Evolutionary conservation across 2,888 invertebrate genomes (phyloP).

Genomic region (Morpho deidamia): DNA sequence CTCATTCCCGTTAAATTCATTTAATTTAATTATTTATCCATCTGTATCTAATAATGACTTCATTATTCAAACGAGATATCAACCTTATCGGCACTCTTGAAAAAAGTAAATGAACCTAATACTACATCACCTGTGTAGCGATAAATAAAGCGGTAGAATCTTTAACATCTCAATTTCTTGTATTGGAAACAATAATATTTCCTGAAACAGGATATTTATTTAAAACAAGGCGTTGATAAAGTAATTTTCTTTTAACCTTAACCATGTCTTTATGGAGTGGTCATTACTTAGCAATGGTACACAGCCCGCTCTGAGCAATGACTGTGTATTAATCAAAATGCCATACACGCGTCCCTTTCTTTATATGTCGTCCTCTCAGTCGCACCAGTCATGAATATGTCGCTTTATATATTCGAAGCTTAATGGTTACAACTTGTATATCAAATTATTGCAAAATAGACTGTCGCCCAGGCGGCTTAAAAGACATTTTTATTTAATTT

Average conservation of each 20-base stretch:
- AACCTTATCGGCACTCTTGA: slow-evolving; percentile 20
- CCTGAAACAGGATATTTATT: slow-evolving; percentile 79
- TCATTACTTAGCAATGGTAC: slow-evolving; percentile 79
- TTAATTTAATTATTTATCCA: slow-evolving; percentile 27
- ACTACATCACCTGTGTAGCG: slow-evolving; percentile 71
- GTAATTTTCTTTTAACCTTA: slow-evolving; percentile 79
- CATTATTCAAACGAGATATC: slow-evolving; percentile 25
- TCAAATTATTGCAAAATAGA: slow-evolving; percentile 11
- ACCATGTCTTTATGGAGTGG: slow-evolving; percentile 79
- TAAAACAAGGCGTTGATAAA: slow-evolving; percentile 79
- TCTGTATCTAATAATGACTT: slow-evolving; percentile 23
- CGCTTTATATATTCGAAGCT: slow-evolving; percentile 48
- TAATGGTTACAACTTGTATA: slow-evolving; percentile 27
- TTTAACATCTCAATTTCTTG: slow-evolving; percentile 75
- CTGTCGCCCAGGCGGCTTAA: slow-evolving; percentile 16
- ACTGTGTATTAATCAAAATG: slow-evolving; percentile 77
- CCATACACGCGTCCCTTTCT: slow-evolving; percentile 67
- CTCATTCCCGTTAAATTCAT: slow-evolving; percentile 20
- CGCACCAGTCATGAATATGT: slow-evolving; percentile 69
- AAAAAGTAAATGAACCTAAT: slow-evolving; percentile 59
- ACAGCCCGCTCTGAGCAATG: slow-evolving; percentile 78
- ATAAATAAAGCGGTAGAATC: slow-evolving; percentile 72
- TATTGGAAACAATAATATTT: slow-evolving; percentile 77
- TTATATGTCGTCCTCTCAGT: slow-evolving; percentile 50
- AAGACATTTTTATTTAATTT: slow-evolving; percentile 18